Conservation (phyloP, 1,140 invertebrate species). For the Prorops nasuta region DNA sequence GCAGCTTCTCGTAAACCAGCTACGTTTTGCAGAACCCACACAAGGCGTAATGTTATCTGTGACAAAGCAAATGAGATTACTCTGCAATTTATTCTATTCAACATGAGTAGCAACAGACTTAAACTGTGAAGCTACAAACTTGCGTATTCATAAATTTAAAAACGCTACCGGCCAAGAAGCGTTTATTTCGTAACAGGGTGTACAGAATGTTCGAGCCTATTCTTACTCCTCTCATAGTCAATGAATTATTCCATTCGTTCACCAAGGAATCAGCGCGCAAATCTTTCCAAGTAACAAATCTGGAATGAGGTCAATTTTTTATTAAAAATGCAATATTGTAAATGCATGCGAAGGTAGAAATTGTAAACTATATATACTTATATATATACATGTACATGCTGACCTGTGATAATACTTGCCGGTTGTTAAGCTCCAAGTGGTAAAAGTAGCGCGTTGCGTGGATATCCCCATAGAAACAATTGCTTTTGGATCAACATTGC, state of each 20-base stretch:
- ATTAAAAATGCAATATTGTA: too few species aligned
- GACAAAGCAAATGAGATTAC: background rate
- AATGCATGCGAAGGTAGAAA: too few species aligned
- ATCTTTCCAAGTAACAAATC: conserved; percentile 97
- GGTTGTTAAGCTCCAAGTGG: conserved; percentile 83
- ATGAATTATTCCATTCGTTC: conserved; percentile 81
- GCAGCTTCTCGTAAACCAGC: conserved; percentile 64
- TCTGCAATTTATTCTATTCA: background rate
- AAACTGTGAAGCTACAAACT: conserved; percentile 54
- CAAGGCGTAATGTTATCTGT: conserved; percentile 74
- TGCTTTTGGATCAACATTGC: conserved; percentile 55
- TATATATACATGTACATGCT: too few species aligned
- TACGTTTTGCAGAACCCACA: conserved; percentile 77
- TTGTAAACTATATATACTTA: too few species aligned
- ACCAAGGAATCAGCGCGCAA: conserved; percentile 77
- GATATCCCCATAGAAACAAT: conserved; percentile 83
- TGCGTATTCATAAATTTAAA: conserved; percentile 79
- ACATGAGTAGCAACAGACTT: background rate
- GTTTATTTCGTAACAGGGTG: conserved; percentile 71
- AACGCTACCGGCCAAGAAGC: conserved; percentile 79
- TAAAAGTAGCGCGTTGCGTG: conserved; percentile 83
- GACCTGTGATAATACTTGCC: conserved; percentile 78
- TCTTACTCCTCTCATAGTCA: conserved; percentile 69
- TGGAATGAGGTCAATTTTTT: too few species aligned
- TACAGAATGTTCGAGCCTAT: conserved; percentile 69